Base-by-base conservation (phyloP, 2,113 vertebrate genomes). In the Hypomesus transpacificus region DNA sequence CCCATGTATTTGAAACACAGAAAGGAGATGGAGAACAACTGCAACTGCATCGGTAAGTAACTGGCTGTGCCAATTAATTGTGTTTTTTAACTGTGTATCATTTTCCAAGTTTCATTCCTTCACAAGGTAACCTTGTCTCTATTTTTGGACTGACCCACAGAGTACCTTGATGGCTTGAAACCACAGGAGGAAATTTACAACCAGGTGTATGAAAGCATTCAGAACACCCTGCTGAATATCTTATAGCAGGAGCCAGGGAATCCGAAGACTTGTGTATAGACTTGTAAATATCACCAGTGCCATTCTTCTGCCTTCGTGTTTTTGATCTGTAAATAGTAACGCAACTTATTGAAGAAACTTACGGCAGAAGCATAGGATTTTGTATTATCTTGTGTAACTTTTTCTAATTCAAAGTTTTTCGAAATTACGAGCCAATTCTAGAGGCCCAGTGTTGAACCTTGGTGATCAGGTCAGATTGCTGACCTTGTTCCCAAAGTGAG, bases 1-100 rank as follows among this genome's bases (percentile, higher is more conserved):
- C 93, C 93, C 1, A 94, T 94, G 93, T 94, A 94, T 80, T 77
- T 92, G 66, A 94, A 90, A 79, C 90, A 94, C 88, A 88, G 88
- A 76, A 76, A 13, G 13, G 70, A 86, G 53, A 93, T 94, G 93
- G 89, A 91, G 75, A 71, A 77, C 1, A 78, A 73, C 13, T 21
- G 74, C 67, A 73, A 92, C 22, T 63, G 75, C 63, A 88, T 93
- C 3, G 85, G 93, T 94, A 4, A 24, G 1, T 46, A 9, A 46
- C 39, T 46, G 7, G 8, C 39, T 13, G 9, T 11, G 7, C 8
- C 17, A 3, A 22, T 24, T 39, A 39, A 51, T 3, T 22, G 2
- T 51, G 4, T 71, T 24, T 46, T 46, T 9, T 46, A 1, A 46
- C 39, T 5, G 2, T 46, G 8, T 1, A 46, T 46, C 9, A 2